Evolutionary conservation across 2,797 vertebrate species (phyloP).

Genomic region (Eleutherodactylus coqui): DNA sequence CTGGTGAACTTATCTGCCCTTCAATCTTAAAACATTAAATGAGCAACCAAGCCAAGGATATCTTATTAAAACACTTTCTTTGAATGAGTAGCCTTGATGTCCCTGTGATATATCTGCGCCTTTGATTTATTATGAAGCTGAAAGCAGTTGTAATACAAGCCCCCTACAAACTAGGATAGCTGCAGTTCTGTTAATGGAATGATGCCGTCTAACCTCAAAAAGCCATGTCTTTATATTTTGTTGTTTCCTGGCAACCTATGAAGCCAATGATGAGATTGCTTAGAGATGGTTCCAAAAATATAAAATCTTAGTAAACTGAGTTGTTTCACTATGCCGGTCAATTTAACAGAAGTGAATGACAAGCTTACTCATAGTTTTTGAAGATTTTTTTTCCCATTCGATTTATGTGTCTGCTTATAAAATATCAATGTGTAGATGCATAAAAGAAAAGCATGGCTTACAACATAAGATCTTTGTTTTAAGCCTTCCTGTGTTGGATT

Average conservation of each 20-base stretch:
- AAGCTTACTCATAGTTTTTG: background rate
- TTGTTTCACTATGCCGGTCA: background rate
- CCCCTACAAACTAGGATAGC: conserved; percentile 33
- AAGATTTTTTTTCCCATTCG: no score
- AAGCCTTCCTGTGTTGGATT: no score
- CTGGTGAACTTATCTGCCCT: conserved; percentile 10
- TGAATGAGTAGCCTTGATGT: conserved; percentile 46
- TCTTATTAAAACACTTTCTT: conserved; percentile 45
- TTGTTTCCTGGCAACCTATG: conserved; percentile 30
- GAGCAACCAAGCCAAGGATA: conserved; percentile 10
- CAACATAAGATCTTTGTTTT: no score
- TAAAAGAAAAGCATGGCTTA: no score
- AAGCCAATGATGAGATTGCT: background rate
- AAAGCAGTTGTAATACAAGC: conserved; percentile 40
- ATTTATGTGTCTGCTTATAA: no score
- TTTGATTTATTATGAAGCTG: conserved; percentile 48
- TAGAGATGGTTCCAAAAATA: background rate
- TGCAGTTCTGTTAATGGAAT: conserved; percentile 20
- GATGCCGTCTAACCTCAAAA: conserved; percentile 42
- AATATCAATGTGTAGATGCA: no score
- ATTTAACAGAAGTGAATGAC: background rate
- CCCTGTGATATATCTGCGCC: conserved; percentile 17
- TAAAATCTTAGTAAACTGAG: background rate
- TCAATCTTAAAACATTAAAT: conserved; percentile 43
- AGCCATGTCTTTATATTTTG: conserved; percentile 28